Evolutionary conservation across 2,113 vertebrate genomes (phyloP).

Genomic region (Oxygymnocypris stewartii): DNA sequence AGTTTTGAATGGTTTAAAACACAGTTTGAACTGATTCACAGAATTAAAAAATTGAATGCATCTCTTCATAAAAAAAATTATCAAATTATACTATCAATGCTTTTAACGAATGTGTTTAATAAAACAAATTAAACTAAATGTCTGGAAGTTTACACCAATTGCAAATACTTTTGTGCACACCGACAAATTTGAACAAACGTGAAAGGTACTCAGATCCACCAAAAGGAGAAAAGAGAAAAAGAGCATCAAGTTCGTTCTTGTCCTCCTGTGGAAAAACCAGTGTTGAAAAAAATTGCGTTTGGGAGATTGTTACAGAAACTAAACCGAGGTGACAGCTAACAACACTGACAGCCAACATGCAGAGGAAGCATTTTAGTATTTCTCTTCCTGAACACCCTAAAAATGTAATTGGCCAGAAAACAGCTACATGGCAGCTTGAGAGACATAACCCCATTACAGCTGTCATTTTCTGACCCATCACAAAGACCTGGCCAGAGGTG

Average conservation of each 20-base stretch:
- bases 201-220: neutral
- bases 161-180: neutral
- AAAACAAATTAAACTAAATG: neutral
- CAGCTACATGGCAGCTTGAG: conserved; percentile 12
- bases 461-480: conserved; percentile 39
- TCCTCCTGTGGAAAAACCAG: neutral
- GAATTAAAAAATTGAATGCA: too few relatives aligned
- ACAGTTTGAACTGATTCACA: too few relatives aligned
- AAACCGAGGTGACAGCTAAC: neutral
- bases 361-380: neutral
- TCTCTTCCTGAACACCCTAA: conserved; percentile 12
- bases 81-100: too few relatives aligned
- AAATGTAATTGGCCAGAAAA: conserved; percentile 21
- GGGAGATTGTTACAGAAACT: neutral
- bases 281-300: neutral
- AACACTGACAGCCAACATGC: conserved; percentile 11
- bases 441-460: conserved; percentile 21
- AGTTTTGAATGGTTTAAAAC: too few relatives aligned
- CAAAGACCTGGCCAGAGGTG: conserved; percentile 32
- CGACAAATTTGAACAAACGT: neutral
- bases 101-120: too few relatives aligned
- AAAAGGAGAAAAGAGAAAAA: neutral
- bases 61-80: too few relatives aligned
- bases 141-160: neutral
- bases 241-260: neutral